phyloP scores from a whole-genome alignment of 1,140 invertebrate genomes.

The Sitodiplosis mosellana region DNA sequence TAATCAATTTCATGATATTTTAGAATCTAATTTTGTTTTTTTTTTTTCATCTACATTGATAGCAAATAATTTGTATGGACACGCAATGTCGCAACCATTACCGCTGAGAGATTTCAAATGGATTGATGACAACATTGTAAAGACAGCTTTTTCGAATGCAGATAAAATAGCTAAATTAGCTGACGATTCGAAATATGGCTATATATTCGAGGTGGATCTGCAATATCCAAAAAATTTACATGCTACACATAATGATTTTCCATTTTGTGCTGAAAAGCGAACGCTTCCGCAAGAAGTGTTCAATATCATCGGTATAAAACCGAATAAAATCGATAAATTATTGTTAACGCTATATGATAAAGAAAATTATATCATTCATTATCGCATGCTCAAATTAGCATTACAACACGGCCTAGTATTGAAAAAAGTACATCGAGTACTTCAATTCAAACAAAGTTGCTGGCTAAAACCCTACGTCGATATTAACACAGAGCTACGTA shows the following conservation, averaged over 20 bases:
- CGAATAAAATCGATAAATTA: conserved; percentile 16
- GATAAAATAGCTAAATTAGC: conserved; percentile 9
- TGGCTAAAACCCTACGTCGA: conserved; percentile 30
- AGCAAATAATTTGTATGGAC: conserved; percentile 34
- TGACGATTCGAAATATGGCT: conserved; percentile 25
- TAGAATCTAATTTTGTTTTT: too few species aligned
- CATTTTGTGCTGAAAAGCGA: conserved; percentile 26
- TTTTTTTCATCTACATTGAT: too few species aligned
- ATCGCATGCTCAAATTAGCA: conserved; percentile 28
- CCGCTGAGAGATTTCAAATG: conserved; percentile 27
- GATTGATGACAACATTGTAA: conserved; percentile 13
- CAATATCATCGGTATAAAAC: neutral
- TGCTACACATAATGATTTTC: conserved; percentile 31
- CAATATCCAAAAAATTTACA: conserved; percentile 25
- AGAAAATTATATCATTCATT: conserved; percentile 30
- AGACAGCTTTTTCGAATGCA: conserved; percentile 4
- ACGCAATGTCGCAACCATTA: conserved; percentile 26
- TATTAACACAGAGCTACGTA: conserved; percentile 23
- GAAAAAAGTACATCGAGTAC: conserved; percentile 28
- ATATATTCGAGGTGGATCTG: conserved; percentile 30
- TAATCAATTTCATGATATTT: too few species aligned
- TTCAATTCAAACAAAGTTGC: conserved; percentile 29
- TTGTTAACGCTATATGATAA: conserved; percentile 19
- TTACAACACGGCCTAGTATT: conserved; percentile 25
- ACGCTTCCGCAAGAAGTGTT: neutral